These are phyloP conservation scores for Myotis brandtii DNA, from an alignment of 2,113 vertebrate species.

Conservation along the genomic window DNA sequence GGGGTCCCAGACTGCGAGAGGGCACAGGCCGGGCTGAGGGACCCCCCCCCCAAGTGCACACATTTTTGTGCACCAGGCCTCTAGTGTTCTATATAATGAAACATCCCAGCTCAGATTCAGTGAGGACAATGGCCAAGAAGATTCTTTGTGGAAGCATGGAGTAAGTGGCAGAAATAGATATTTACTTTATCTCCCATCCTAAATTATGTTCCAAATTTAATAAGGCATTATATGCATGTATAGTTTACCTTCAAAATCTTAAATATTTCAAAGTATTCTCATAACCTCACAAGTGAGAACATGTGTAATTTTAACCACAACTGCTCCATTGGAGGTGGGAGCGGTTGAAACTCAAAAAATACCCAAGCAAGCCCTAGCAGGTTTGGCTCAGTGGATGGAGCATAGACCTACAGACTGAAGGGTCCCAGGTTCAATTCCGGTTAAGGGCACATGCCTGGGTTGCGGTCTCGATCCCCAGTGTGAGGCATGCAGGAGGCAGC, in stretches of 20 bases:
- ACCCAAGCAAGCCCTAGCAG: too few species aligned
- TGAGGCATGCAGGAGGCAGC: too few species aligned
- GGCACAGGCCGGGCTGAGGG: too few species aligned
- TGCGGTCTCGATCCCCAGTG: too few species aligned
- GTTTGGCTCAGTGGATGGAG: too few species aligned
- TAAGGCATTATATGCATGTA: neutral
- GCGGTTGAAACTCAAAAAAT: neutral
- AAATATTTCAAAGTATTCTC: neutral
- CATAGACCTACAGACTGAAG: too few species aligned
- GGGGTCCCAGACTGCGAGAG: too few species aligned
- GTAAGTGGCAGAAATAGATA: neutral
- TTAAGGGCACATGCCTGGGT: too few species aligned
- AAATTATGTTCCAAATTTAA: slow-evolving; percentile 17
- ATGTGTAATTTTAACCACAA: neutral
- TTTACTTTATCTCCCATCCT: neutral
- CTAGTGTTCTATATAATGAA: neutral
- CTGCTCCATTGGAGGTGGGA: neutral
- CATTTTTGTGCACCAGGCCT: too few species aligned
- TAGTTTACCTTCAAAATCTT: neutral
- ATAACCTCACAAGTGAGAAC: neutral
- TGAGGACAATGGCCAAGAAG: neutral
- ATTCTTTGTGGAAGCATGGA: neutral
- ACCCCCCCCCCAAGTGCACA: too few species aligned
- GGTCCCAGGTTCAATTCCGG: too few species aligned
- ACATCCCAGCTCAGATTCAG: neutral